A percentile compares a stretch with the other conserved stretches of the same genome.
Evolutionary conservation across 2,888 invertebrate genomes (phyloP).

Genomic region (Ceriagrion tenellum): DNA sequence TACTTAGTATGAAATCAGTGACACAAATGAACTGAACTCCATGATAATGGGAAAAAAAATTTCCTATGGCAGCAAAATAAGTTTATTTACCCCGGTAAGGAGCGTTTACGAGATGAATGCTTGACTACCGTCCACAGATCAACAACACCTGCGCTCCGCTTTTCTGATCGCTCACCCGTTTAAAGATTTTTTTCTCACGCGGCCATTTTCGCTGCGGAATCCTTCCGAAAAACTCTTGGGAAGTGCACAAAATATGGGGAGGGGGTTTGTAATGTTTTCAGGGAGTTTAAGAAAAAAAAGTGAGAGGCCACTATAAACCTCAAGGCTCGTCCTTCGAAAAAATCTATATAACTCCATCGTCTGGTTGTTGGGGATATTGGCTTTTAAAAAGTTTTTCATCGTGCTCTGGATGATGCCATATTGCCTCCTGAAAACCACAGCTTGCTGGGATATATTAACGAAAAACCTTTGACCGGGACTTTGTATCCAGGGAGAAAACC

Average conservation of each 20-base stretch:
- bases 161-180: background rate
- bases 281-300: background rate
- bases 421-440: background rate
- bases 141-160: background rate
- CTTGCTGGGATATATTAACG: background rate
- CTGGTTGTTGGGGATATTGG: background rate
- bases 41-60: background rate
- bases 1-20: too few species aligned
- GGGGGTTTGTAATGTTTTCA: background rate
- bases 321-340: background rate
- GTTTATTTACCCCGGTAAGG: background rate
- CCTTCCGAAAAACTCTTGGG: background rate
- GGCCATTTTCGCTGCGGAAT: background rate
- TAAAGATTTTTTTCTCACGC: background rate
- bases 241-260: background rate
- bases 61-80: background rate
- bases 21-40: background rate
- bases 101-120: background rate
- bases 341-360: background rate
- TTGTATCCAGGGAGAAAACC: background rate
- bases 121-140: background rate
- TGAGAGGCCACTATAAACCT: background rate
- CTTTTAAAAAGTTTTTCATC: background rate
- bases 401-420: background rate
- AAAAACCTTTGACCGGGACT: background rate